These are phyloP conservation scores for Tragulus kanchil DNA, from an alignment of 2,113 vertebrate genomes.

Conservation along the genomic window DNA sequence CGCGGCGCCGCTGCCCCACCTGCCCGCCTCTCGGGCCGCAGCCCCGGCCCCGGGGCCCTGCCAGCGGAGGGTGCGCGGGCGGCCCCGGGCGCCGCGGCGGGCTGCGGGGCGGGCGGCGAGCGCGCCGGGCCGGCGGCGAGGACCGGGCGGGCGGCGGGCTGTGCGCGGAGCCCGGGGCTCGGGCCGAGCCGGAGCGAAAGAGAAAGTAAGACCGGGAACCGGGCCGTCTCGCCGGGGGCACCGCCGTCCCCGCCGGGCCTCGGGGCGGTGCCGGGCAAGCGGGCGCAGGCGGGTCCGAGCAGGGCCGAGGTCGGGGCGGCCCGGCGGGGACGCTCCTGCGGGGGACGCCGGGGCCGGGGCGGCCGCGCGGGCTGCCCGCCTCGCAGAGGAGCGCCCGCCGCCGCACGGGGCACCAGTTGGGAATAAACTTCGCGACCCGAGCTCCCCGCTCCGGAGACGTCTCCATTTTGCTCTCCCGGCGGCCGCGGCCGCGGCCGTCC, in stretches of 20 bases:
- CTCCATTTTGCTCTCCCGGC: slow-evolving; percentile 86
- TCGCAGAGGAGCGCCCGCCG: slow-evolving; percentile 44
- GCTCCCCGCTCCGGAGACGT: slow-evolving; percentile 79
- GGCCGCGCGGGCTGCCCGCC: slow-evolving; percentile 3
- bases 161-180: slow-evolving; percentile 44
- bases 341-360: not conserved
- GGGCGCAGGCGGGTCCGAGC: not conserved
- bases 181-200: slow-evolving; percentile 82
- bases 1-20: slow-evolving; percentile 60
- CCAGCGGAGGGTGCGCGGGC: not conserved
- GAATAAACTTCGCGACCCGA: slow-evolving; percentile 48
- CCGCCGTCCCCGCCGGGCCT: slow-evolving; percentile 12
- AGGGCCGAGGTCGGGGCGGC: not conserved
- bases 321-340: not conserved
- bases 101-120: not conserved
- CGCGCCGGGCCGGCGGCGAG: slow-evolving; percentile 30
- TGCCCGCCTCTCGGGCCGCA: slow-evolving; percentile 50
- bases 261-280: not conserved
- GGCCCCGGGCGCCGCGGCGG: not conserved
- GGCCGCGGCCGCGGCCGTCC: slow-evolving; percentile 83
- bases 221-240: slow-evolving; percentile 27
- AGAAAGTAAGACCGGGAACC: slow-evolving; percentile 86
- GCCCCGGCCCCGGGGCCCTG: not conserved
- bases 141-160: slow-evolving; percentile 33
- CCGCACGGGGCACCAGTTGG: slow-evolving; percentile 67